Evolutionary conservation across 2,888 invertebrate species (phyloP).

Genomic region (Himalopsyche japonica): DNA sequence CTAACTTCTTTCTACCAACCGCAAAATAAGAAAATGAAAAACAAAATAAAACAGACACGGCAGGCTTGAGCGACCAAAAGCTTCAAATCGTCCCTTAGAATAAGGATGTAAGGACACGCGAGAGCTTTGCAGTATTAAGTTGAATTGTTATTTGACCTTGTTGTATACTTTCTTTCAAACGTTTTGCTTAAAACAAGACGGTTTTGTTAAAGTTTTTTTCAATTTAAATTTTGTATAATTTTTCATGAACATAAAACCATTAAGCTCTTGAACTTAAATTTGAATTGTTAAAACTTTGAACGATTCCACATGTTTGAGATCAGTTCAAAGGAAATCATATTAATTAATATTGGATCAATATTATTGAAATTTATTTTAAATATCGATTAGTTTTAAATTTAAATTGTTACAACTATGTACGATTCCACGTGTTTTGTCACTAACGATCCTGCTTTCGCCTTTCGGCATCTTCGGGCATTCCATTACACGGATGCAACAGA

Average conservation of each 20-base stretch:
- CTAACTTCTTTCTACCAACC: background rate
- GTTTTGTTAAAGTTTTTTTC: background rate
- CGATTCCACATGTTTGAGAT: too few relatives aligned
- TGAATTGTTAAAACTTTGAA: too few relatives aligned
- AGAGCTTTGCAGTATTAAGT: background rate
- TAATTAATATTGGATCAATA: too few relatives aligned
- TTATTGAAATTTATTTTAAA: too few relatives aligned
- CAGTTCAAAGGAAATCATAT: too few relatives aligned
- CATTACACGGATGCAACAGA: too few relatives aligned
- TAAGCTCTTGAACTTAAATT: background rate
- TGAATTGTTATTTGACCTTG: background rate
- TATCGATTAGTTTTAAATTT: too few relatives aligned
- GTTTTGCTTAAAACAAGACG: background rate
- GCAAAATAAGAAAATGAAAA: constrained; percentile 5
- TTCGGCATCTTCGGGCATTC: too few relatives aligned
- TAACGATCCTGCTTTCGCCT: too few relatives aligned
- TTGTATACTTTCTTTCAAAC: background rate
- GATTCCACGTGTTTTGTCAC: too few relatives aligned
- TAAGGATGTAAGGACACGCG: background rate
- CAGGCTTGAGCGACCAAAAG: background rate
- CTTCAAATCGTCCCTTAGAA: background rate
- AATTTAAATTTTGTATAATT: background rate
- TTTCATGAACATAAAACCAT: background rate
- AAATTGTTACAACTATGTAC: too few relatives aligned
- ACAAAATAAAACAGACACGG: constrained; percentile 2